phyloP scores from a whole-genome alignment of 2,113 vertebrate species.

The Tragelaphus imberbis region DNA sequence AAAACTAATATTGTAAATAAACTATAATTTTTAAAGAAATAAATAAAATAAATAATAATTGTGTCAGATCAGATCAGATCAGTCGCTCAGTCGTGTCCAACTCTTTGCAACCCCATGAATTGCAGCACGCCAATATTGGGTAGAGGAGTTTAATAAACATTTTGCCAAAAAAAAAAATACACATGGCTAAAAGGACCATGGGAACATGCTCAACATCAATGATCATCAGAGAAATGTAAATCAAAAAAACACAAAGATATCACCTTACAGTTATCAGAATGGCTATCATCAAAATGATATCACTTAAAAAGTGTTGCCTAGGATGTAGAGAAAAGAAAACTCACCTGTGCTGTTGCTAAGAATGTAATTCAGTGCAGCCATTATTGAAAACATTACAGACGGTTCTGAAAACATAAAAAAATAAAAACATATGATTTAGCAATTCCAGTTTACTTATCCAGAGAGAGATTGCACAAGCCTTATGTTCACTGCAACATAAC shows the following conservation, averaged over 20 bases:
- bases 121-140: neutral
- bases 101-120: too few relatives aligned
- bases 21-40: neutral
- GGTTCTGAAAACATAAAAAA: neutral
- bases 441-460: neutral
- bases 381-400: neutral
- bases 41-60: neutral
- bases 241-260: neutral
- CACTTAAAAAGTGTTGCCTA: neutral
- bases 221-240: neutral
- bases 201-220: neutral
- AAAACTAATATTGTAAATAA: neutral
- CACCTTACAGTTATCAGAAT: neutral
- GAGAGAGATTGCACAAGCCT: neutral
- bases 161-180: neutral
- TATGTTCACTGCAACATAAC: neutral
- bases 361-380: neutral
- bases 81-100: too few relatives aligned
- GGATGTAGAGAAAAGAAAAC: neutral
- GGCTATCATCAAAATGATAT: neutral
- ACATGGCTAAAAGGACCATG: neutral
- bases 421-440: neutral
- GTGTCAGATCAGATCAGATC: too few relatives aligned
- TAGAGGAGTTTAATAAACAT: neutral
- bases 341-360: neutral